Base-by-base conservation (phyloP, 2,797 vertebrate species). In the Hydrophis major region DNA sequence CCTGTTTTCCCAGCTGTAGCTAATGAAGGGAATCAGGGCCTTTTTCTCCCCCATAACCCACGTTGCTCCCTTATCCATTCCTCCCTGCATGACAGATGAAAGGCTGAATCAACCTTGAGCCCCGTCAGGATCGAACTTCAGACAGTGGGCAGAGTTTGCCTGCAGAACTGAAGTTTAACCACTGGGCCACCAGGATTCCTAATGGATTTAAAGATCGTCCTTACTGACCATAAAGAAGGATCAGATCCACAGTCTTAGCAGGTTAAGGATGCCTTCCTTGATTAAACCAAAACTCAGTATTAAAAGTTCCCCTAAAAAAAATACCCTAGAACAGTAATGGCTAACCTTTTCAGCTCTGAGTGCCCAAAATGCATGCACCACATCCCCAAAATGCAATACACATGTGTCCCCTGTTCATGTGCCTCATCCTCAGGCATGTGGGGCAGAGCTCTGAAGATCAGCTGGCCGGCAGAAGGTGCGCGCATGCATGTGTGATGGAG, bases 251-350 rank as follows among this genome's bases (percentile, higher is more conserved):
- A 56, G 22, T 28, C 90, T 95, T 93, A 90, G 18, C 66, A 95
- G 90, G 94, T 95, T 91, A 63, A 96, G 37, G 93, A 66, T n/a
- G 1, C 47, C 28, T 28, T 28, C 16, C 16, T 16, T 28, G 25
- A 11, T 28, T 96, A 50, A 93, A 91, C 66, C 91, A 20, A 93
- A 47, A 22, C 11, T 94, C 94, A 42, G 91, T 93, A 92, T 94
- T 94, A 96, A 95, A 95, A 90, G 95, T 95, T 95, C 57, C 74
- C 95, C 13, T 4, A 61, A 74, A 18, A 86, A 28, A 28, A 56
- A 50, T 95, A 87, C 55, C 55, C 55, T 55, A 55, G 55, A 55
- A 55, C 55, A 55, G 55, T 55, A 0, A 55, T 55, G 55, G 55
- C 55, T 12, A 89, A 53, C 53, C 8, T 53, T 53, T 53, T 53